These are phyloP conservation scores for Conger conger DNA, from an alignment of 2,113 vertebrate species.

Conservation along the genomic window DNA sequence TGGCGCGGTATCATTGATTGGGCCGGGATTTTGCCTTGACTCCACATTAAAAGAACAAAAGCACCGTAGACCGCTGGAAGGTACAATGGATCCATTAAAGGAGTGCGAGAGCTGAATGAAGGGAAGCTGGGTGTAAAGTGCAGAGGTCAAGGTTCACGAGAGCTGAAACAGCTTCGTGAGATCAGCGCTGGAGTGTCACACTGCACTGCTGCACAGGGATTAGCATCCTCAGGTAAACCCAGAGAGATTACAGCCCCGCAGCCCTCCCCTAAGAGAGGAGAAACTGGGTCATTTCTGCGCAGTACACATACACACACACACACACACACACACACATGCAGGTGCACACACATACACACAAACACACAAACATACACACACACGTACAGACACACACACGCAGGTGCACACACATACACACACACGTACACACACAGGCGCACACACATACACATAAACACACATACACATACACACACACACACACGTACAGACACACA, in stretches of 20 bases:
- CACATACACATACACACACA: too few relatives aligned
- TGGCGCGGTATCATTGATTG: background rate
- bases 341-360: too few relatives aligned
- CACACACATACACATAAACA: too few relatives aligned
- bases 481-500: too few relatives aligned
- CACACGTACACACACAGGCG: too few relatives aligned
- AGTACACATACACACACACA: background rate
- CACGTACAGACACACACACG: too few relatives aligned
- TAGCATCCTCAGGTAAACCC: conserved; percentile 15
- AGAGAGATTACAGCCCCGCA: background rate
- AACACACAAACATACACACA: too few relatives aligned
- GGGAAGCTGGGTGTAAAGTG: background rate
- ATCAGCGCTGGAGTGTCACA: background rate
- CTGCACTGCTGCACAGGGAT: background rate
- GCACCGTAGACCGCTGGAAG: background rate
- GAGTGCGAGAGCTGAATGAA: background rate
- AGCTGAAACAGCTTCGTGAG: background rate
- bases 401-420: too few relatives aligned
- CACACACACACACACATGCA: background rate
- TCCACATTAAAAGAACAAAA: background rate
- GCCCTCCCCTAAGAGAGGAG: background rate
- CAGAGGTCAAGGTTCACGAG: background rate
- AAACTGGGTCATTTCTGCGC: background rate
- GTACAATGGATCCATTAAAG: background rate
- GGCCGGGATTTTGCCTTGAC: background rate